These are phyloP conservation scores for Metopia argyrocephala DNA, from an alignment of 2,888 invertebrate genomes.

Conservation along the genomic window DNA sequence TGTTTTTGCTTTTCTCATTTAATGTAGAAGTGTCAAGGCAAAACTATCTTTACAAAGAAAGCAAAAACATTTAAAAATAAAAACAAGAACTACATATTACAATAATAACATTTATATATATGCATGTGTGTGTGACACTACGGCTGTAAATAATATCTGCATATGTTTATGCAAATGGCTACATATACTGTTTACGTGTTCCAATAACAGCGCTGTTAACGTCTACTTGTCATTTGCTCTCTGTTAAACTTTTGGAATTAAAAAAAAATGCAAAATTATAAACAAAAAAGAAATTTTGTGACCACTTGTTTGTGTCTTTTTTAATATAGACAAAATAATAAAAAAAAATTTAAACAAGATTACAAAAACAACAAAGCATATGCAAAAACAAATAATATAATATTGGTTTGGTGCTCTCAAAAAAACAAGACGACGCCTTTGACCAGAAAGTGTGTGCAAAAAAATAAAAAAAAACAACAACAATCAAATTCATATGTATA, in stretches of 20 bases:
- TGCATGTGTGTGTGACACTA: background rate
- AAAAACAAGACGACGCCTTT: slow-evolving; percentile 48
- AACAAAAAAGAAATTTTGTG: slow-evolving; percentile 10
- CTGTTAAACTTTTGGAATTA: slow-evolving; percentile 17
- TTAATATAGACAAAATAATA: slow-evolving; percentile 39
- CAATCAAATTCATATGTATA: slow-evolving; percentile 9
- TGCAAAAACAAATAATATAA: too few relatives aligned
- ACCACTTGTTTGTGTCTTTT: slow-evolving; percentile 59
- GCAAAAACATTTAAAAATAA: background rate
- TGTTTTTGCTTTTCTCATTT: background rate
- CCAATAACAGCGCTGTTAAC: background rate
- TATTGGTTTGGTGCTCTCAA: too few relatives aligned
- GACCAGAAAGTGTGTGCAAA: too few relatives aligned
- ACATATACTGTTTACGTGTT: background rate
- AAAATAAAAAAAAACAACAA: background rate
- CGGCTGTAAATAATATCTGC: background rate
- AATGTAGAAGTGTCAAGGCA: slow-evolving; percentile 55
- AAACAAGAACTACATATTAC: slow-evolving; percentile 30
- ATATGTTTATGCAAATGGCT: too few relatives aligned
- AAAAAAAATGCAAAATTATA: slow-evolving; percentile 21
- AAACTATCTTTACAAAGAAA: slow-evolving; percentile 35
- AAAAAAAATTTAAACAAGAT: slow-evolving; percentile 21
- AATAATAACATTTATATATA: slow-evolving; percentile 53
- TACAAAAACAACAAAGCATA: slow-evolving; percentile 7
- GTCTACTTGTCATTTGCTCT: background rate